Evolutionary conservation across 2,888 invertebrate genomes (phyloP).

Genomic region (Glaucopsyche alexis): DNA sequence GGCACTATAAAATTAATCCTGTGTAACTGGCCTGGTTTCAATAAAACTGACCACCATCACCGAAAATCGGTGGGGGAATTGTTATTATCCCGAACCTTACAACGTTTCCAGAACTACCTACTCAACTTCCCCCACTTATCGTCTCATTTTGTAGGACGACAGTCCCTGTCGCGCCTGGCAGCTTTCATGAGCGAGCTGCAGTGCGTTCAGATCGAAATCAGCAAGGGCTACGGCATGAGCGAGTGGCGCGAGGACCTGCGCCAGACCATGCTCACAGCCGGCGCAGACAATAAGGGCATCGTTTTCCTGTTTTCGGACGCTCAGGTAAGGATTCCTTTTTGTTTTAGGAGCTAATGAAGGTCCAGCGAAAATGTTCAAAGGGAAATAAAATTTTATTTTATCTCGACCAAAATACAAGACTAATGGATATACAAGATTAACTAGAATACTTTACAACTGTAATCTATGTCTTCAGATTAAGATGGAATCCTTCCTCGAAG

Average conservation of each 20-base stretch:
- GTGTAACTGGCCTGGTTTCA: too few relatives aligned
- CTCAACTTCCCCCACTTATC: not conserved
- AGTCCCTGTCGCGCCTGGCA: conserved; percentile 90
- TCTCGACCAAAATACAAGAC: too few relatives aligned
- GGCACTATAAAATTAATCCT: too few relatives aligned
- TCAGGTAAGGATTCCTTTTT: conserved; percentile 82
- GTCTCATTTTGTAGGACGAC: conserved; percentile 81
- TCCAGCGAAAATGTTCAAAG: too few relatives aligned
- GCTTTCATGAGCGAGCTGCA: conserved; percentile 86
- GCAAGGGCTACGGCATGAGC: conserved; percentile 86
- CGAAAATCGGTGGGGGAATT: too few relatives aligned
- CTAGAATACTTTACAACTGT: not conserved
- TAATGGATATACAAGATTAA: too few relatives aligned
- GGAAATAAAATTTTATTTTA: too few relatives aligned
- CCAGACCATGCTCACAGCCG: conserved; percentile 87
- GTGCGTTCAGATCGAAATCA: conserved; percentile 91
- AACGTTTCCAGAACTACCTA: too few relatives aligned
- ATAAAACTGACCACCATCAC: too few relatives aligned
- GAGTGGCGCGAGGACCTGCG: conserved; percentile 96
- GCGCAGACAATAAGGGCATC: conserved; percentile 86
- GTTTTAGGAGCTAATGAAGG: not conserved
- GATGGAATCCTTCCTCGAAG: conserved; percentile 92
- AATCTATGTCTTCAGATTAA: conserved; percentile 82
- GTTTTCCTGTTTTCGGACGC: conserved; percentile 94
- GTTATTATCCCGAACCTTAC: too few relatives aligned